These are phyloP conservation scores for Lingula anatina DNA, from an alignment of 2,888 invertebrate species.

Conservation along the genomic window DNA sequence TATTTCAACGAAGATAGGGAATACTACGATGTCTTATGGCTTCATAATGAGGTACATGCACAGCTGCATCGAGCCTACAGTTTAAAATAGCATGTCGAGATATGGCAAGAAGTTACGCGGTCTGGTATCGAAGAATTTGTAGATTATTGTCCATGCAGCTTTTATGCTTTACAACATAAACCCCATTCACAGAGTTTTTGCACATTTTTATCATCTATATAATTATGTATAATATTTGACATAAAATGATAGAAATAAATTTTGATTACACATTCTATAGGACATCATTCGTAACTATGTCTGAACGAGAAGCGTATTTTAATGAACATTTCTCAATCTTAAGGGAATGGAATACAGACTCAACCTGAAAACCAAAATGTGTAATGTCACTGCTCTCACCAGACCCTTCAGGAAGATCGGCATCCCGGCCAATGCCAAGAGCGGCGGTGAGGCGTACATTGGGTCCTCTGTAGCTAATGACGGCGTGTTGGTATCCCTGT, in stretches of 20 bases:
- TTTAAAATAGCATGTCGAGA: too few species aligned
- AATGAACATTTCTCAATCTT: neutral
- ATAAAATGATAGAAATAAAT: too few species aligned
- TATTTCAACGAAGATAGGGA: conserved; percentile 13
- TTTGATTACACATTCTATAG: too few species aligned
- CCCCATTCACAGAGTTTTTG: too few species aligned
- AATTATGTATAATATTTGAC: too few species aligned
- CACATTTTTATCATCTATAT: too few species aligned
- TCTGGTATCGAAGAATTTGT: too few species aligned
- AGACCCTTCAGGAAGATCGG: conserved; percentile 25
- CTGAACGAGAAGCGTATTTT: neutral
- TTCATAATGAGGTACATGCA: conserved; percentile 24
- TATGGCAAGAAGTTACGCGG: too few species aligned
- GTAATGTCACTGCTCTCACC: conserved; percentile 20
- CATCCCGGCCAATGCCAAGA: conserved; percentile 24
- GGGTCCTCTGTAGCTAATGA: conserved; percentile 27
- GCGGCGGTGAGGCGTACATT: conserved; percentile 20
- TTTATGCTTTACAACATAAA: too few species aligned
- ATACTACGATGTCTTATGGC: conserved; percentile 21
- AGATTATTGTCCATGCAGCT: too few species aligned
- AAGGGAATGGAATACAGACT: conserved; percentile 29
- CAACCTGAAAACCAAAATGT: conserved; percentile 23
- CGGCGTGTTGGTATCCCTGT: conserved; percentile 18
- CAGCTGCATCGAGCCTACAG: neutral
- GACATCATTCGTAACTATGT: neutral